These are phyloP conservation scores for Oophaga pumilio DNA, from an alignment of 2,113 vertebrate species.

Conservation along the genomic window DNA sequence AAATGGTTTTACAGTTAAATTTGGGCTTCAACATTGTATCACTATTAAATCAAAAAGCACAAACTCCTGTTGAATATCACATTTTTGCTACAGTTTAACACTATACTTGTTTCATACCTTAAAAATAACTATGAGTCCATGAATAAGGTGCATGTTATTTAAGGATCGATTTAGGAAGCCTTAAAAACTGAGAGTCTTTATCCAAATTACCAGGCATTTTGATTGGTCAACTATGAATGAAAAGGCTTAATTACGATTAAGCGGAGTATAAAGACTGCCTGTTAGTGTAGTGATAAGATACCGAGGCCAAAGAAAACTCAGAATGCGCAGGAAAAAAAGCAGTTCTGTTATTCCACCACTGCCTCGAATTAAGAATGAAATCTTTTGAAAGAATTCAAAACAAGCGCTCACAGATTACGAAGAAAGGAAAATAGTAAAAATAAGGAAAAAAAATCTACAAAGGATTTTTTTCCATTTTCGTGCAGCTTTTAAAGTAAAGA, in stretches of 20 bases:
- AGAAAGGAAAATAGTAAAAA: not conserved
- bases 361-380: conserved; percentile 43
- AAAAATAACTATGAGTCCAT: conserved; percentile 1
- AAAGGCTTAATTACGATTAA: conserved; percentile 53
- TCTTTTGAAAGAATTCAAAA: conserved; percentile 44
- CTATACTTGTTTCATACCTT: not conserved
- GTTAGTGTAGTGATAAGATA: conserved; percentile 54
- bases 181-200: conserved; percentile 26
- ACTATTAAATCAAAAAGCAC: not conserved
- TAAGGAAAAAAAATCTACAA: not conserved
- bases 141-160: conserved; percentile 21
- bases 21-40: not conserved
- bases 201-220: conserved; percentile 15
- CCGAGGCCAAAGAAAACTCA: conserved; percentile 53
- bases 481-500: not conserved
- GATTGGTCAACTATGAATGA: conserved; percentile 26
- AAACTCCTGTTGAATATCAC: conserved; percentile 12
- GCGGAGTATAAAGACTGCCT: conserved; percentile 37
- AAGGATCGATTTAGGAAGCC: not conserved
- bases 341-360: conserved; percentile 44
- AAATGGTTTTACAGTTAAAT: not conserved
- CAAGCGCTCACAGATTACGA: conserved; percentile 10
- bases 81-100: not conserved
- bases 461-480: not conserved
- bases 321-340: conserved; percentile 26